These are phyloP conservation scores for Hyposmocoma kahamanoa DNA, from an alignment of 1,140 invertebrate species.

Conservation along the genomic window DNA sequence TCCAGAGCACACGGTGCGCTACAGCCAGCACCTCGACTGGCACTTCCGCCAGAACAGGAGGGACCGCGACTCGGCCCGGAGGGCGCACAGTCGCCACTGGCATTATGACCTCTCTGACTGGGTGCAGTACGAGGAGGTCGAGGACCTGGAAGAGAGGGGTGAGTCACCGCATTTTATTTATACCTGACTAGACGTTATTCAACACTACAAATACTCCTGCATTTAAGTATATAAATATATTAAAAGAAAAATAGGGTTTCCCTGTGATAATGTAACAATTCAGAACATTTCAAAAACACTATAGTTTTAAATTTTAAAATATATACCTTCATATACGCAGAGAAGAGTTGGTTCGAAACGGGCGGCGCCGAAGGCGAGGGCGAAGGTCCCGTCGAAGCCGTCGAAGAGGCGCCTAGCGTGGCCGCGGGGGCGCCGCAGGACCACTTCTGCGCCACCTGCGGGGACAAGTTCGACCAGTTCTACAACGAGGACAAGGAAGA, in stretches of 20 bases:
- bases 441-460: constrained; percentile 88
- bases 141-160: constrained; percentile 94
- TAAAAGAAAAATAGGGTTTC: too few species aligned
- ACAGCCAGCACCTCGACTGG: constrained; percentile 97
- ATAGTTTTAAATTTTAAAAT: too few species aligned
- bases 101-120: constrained; percentile 94
- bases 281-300: too few species aligned
- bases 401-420: constrained; percentile 77
- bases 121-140: constrained; percentile 95
- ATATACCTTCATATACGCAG: constrained; percentile 62
- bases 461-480: constrained; percentile 93
- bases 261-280: too few species aligned
- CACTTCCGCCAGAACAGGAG: constrained; percentile 93
- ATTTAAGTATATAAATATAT: too few species aligned
- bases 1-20: constrained; percentile 88
- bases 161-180: constrained; percentile 19
- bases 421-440: constrained; percentile 75
- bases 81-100: constrained; percentile 89
- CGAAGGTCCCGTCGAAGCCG: constrained; percentile 56
- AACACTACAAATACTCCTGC: too few species aligned
- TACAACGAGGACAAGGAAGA: constrained; percentile 97
- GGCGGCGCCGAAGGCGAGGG: constrained; percentile 59
- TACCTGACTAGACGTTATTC: too few species aligned
- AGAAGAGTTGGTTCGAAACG: constrained; percentile 91
- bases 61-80: constrained; percentile 88